Percentiles rank a stretch among this genome's conserved stretches.
These are phyloP conservation scores for Dicycla oo DNA, from an alignment of 2,888 invertebrate genomes.

Conservation along the genomic window DNA sequence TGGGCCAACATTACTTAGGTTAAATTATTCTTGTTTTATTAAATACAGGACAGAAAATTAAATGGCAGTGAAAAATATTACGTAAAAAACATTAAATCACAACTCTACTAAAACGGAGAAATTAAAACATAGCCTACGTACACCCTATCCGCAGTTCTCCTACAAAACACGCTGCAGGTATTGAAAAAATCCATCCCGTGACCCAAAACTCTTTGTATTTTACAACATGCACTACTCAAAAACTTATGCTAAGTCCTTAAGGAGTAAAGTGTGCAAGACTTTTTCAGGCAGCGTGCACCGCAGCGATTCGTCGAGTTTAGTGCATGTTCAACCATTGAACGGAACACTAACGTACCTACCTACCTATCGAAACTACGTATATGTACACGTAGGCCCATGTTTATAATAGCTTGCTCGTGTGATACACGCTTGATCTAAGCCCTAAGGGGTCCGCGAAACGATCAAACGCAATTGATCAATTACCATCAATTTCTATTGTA, in stretches of 20 bases:
- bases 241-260: constrained; percentile 37
- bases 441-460: too few relatives aligned
- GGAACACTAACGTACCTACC: constrained; percentile 23
- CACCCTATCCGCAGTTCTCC: too few relatives aligned
- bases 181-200: background rate
- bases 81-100: background rate
- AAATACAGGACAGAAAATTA: background rate
- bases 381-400: constrained; percentile 14
- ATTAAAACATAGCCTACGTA: background rate
- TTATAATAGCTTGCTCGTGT: constrained; percentile 8
- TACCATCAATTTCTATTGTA: too few relatives aligned
- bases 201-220: constrained; percentile 22
- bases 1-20: background rate
- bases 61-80: background rate
- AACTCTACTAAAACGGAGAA: background rate
- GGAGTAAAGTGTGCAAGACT: constrained; percentile 44
- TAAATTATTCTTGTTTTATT: constrained; percentile 1
- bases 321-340: constrained; percentile 51
- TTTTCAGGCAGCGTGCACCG: constrained; percentile 33
- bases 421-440: constrained; percentile 17
- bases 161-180: background rate
- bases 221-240: constrained; percentile 43
- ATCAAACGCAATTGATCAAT: too few relatives aligned
- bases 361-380: constrained; percentile 21
- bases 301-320: constrained; percentile 41